Percentiles rank a stretch among this genome's conserved stretches.
Evolutionary conservation across 1,140 invertebrate species (phyloP).

Genomic region (Sinonovacula constricta): DNA sequence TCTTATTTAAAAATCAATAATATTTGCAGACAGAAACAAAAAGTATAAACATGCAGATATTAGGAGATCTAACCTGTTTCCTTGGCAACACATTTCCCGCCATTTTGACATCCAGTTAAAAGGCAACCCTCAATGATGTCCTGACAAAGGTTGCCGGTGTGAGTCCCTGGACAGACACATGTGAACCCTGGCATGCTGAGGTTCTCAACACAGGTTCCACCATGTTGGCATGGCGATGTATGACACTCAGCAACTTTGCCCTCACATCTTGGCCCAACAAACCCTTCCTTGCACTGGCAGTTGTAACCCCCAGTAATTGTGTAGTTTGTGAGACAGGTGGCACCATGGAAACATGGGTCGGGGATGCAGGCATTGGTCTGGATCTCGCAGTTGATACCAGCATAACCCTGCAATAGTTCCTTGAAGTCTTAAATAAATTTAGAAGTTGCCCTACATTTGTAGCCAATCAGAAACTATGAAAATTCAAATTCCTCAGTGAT

Average conservation of each 20-base stretch:
- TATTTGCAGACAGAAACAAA: neutral
- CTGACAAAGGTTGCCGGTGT: slow-evolving; percentile 39
- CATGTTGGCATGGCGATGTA: slow-evolving; percentile 90
- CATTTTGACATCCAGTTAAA: slow-evolving; percentile 51
- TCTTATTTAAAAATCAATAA: neutral
- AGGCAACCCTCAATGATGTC: slow-evolving; percentile 42
- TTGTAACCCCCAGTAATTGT: slow-evolving; percentile 10
- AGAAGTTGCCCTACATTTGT: too few species aligned
- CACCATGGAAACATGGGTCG: slow-evolving; percentile 93
- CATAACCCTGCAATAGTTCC: slow-evolving; percentile 27
- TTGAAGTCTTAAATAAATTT: too few species aligned
- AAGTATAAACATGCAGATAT: neutral
- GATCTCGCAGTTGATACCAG: slow-evolving; percentile 26
- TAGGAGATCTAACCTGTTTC: slow-evolving; percentile 13
- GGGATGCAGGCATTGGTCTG: slow-evolving; percentile 81
- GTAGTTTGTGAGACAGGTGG: slow-evolving; percentile 84
- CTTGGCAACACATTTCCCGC: slow-evolving; percentile 86
- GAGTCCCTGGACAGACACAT: slow-evolving; percentile 51
- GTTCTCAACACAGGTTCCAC: slow-evolving; percentile 85
- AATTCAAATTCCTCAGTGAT: too few species aligned
- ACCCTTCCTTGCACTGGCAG: slow-evolving; percentile 76
- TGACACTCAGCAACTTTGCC: slow-evolving; percentile 96
- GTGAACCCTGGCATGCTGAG: slow-evolving; percentile 82
- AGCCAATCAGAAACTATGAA: too few species aligned
- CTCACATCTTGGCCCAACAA: slow-evolving; percentile 94